phyloP scores from a whole-genome alignment of 2,113 vertebrate species.

The Limanda limanda region DNA sequence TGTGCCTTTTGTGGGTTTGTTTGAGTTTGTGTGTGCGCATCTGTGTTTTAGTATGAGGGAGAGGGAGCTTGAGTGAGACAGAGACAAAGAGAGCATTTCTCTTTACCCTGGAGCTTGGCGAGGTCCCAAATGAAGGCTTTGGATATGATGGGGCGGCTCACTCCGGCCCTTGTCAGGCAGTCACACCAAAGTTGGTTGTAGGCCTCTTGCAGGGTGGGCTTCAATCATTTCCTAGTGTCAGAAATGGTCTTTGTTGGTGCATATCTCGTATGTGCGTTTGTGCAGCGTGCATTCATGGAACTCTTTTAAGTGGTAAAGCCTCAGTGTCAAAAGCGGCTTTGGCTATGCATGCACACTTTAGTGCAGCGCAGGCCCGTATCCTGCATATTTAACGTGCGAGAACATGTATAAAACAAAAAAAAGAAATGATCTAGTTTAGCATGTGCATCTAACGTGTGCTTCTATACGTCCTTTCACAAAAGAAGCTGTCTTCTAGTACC shows the following conservation, averaged over 20 bases:
- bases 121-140: conserved; percentile 77
- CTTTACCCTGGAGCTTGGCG: conserved; percentile 78
- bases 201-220: conserved; percentile 57
- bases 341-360: conserved; percentile 4
- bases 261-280: background rate
- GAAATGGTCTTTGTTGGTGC: conserved; percentile 17
- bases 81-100: conserved; percentile 85
- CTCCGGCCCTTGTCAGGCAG: conserved; percentile 62
- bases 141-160: conserved; percentile 79
- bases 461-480: conserved; percentile 1
- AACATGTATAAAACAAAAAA: background rate
- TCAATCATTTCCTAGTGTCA: conserved; percentile 30
- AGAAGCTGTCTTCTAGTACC: background rate
- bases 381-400: background rate
- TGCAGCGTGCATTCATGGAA: conserved; percentile 31
- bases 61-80: conserved; percentile 77
- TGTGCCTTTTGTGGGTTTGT: conserved; percentile 83
- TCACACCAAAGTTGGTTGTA: conserved; percentile 66
- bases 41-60: conserved; percentile 82
- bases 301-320: conserved; percentile 36
- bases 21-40: conserved; percentile 81
- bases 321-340: conserved; percentile 12
- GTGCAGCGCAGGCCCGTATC: background rate
- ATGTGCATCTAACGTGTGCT: background rate
- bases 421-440: background rate